phyloP scores from a whole-genome alignment of 2,113 vertebrate genomes.

The Oreochromis aureus region DNA sequence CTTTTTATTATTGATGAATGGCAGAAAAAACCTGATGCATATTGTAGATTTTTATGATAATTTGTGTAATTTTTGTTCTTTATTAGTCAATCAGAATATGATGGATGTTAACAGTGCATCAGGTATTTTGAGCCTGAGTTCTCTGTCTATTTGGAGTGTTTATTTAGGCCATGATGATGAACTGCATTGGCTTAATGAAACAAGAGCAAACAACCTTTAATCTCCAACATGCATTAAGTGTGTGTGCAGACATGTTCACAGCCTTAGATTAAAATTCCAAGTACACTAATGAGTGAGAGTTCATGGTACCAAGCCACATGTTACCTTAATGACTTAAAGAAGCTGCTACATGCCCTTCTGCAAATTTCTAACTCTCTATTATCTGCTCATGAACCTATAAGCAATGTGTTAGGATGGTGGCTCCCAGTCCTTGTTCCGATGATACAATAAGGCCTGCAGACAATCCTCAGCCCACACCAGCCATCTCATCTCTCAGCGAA shows the following conservation, averaged over 20 bases:
- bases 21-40: conserved; percentile 59
- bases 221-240: conserved; percentile 13
- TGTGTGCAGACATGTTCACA: background rate
- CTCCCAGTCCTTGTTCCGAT: conserved; percentile 39
- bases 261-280: background rate
- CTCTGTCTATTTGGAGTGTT: background rate
- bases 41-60: background rate
- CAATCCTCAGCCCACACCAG: background rate
- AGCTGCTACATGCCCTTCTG: conserved; percentile 21
- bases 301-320: conserved; percentile 16
- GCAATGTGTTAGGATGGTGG: conserved; percentile 43
- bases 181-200: conserved; percentile 8
- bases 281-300: conserved; percentile 2
- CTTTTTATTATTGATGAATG: background rate
- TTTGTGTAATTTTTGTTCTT: background rate
- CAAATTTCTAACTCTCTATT: background rate
- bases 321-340: conserved; percentile 19
- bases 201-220: background rate
- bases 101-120: background rate
- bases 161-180: conserved; percentile 25
- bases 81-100: background rate
- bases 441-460: background rate
- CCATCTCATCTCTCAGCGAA: background rate
- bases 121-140: conserved; percentile 51
- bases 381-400: conserved; percentile 34